A percentile compares a stretch with the other conserved stretches of the same genome.
phyloP scores from a whole-genome alignment of 2,113 vertebrate species.

The Mobula birostris region DNA sequence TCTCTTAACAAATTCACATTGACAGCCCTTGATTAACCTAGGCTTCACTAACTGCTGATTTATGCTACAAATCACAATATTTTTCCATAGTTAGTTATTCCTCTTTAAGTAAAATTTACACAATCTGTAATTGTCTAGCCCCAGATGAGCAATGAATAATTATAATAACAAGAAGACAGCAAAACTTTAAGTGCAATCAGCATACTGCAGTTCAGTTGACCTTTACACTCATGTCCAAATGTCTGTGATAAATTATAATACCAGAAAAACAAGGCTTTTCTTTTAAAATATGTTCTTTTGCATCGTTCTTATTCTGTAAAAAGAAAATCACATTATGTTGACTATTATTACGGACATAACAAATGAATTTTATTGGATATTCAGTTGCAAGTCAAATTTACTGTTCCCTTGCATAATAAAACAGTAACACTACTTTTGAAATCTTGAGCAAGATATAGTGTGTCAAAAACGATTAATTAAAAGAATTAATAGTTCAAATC shows the following conservation, averaged over 20 bases:
- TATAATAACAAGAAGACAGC: background rate
- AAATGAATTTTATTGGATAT: background rate
- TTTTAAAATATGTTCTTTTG: background rate
- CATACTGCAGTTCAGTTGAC: background rate
- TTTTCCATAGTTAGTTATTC: too few relatives aligned
- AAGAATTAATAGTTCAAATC: conserved; percentile 14
- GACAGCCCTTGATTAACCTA: too few relatives aligned
- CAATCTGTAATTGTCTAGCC: background rate
- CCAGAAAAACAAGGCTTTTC: background rate
- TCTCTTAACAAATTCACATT: too few relatives aligned
- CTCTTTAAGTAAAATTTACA: background rate
- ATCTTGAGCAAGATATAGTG: background rate
- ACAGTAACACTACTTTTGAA: background rate
- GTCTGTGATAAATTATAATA: background rate
- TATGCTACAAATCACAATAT: too few relatives aligned
- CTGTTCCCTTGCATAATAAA: background rate
- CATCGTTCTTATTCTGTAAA: background rate
- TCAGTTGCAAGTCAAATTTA: conserved; percentile 3
- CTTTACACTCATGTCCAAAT: background rate
- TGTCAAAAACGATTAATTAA: conserved; percentile 30
- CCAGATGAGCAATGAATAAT: background rate
- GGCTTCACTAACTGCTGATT: too few relatives aligned
- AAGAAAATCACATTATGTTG: background rate
- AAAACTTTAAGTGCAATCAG: background rate
- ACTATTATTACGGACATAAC: background rate